Evolutionary conservation across 2,888 invertebrate genomes (phyloP), one percentile per base, ranked within the genome.

Genomic region (Syrista parreyssii): DNA sequence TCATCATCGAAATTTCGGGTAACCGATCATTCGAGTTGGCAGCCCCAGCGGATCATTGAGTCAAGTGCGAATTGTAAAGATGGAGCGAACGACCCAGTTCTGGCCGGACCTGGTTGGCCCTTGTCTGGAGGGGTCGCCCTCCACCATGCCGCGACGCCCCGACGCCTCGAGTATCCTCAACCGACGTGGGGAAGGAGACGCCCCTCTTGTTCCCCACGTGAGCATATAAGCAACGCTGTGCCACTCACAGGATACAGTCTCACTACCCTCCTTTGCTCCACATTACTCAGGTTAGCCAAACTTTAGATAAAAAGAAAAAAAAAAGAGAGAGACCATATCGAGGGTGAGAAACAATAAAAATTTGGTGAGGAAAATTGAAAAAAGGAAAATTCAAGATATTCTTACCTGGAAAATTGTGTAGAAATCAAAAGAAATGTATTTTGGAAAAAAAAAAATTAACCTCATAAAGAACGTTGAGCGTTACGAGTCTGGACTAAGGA

Each of bases 191-290:
- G 82, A 85, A 83, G 85, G 84, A 85, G 85, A 78, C 81, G 84
- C 84, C 83, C 82, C 84, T 79, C 81, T 83, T 82, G 78, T 75
- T 82, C 79, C 84, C 78, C 81, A 80, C 79, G 78, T 82, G 82
- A 79, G 82, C 88, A 88, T 89, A 89, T 88, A 89, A 89, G 86
- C 84, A 85, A 85, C 83, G 84, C 76, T 79, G 76, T 80, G 82
- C 83, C 84, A 84, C 81, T 79, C 80, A 74, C 83, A 76, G 78
- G 81, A 82, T 86, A 88, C 86, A 88, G 88, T 86, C 85, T 83
- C 83, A 85, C 88, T 85, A 86, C 86, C 87, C 87, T 85, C 84
- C 78, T 77, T 84, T 82, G 82, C 83, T 82, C 82, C 85, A 83
- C 79, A 79, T 81, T 73, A 80, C 83, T 80, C 79, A 82, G 83